Conservation (phyloP, 2,113 vertebrate genomes). For the Dipodomys stephensi region DNA sequence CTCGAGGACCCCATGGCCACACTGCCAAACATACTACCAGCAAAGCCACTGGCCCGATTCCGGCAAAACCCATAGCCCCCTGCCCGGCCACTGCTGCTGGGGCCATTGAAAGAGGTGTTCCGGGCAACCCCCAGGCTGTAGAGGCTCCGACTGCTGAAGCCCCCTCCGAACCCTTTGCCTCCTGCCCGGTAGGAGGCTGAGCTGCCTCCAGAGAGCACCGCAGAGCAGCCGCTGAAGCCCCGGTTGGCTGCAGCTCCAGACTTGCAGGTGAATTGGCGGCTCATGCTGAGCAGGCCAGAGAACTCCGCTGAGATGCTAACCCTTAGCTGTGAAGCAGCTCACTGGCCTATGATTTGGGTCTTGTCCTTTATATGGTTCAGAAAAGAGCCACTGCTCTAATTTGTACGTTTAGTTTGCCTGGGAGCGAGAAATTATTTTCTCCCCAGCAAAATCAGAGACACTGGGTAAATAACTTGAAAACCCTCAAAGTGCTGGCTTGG, state of each 20-base stretch:
- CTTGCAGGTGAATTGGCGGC: slow-evolving; percentile 74
- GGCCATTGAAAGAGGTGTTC: slow-evolving; percentile 55
- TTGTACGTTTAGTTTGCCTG: slow-evolving; percentile 75
- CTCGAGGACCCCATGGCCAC: slow-evolving; percentile 34
- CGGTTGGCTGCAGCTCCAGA: neutral
- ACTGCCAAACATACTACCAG: slow-evolving; percentile 75
- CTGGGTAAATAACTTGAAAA: slow-evolving; percentile 53
- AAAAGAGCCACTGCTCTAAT: slow-evolving; percentile 38
- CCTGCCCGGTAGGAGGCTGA: slow-evolving; percentile 28
- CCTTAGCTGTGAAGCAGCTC: neutral
- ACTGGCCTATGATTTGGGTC: neutral
- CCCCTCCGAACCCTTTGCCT: slow-evolving; percentile 50
- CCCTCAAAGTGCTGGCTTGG: slow-evolving; percentile 54
- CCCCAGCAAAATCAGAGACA: slow-evolving; percentile 72
- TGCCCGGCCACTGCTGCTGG: slow-evolving; percentile 20
- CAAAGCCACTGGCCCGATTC: slow-evolving; percentile 56
- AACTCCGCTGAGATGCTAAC: neutral
- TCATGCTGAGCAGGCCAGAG: slow-evolving; percentile 67
- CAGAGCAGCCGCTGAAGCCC: slow-evolving; percentile 73
- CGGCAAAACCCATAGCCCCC: slow-evolving; percentile 66
- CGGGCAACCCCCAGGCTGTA: slow-evolving; percentile 46
- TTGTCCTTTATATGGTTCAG: slow-evolving; percentile 75
- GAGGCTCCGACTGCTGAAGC: slow-evolving; percentile 73
- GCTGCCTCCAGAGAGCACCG: slow-evolving; percentile 49
- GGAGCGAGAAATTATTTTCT: slow-evolving; percentile 77